Evolutionary conservation across 2,888 invertebrate species (phyloP), one percentile per base, ranked within the genome.

Genomic region (Octodonta nipae): DNA sequence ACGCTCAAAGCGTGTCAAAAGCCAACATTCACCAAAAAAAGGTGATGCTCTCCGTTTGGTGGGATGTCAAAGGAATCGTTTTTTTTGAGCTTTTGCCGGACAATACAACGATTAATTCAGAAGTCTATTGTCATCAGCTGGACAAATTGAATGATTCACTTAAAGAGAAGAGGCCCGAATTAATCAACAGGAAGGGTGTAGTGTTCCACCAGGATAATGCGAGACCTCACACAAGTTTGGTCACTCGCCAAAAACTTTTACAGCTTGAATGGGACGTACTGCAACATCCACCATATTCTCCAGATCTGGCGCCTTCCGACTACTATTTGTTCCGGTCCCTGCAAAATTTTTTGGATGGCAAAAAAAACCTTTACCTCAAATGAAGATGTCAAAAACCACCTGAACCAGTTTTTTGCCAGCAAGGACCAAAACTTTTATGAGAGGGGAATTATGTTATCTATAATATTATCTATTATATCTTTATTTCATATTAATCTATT

Each of bases 401-500:
- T 11, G 13, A 14, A 17, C 20, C 20, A 20, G 20, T 7, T 20
- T n/a, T 20, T 20, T n/a, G 20, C 20, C n/a, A 7, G 7, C n/a
- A 20, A 20, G n/a, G n/a, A 20, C 20, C n/a, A 20, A 20, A n/a
- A n/a, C 20, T 20, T 20, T n/a, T 20, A 7, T n/a, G n/a, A 28
- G 14, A 2, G 13, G 11, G 7, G 10, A 34, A 30, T 17, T 26
- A 2, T 26, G 6, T 24, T 10, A 25, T 14, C 13, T 14, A 50
- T n/a, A n/a, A n/a, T n/a, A n/a, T n/a, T n/a, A n/a, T n/a, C n/a
- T n/a, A n/a, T n/a, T n/a, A n/a, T n/a, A n/a, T n/a, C n/a, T n/a
- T n/a, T n/a, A n/a, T n/a, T n/a, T n/a, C n/a, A n/a, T n/a, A n/a
- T n/a, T n/a, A n/a, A n/a, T n/a, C n/a, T n/a, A n/a, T n/a, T n/a